Evolutionary conservation across 1,140 invertebrate species (phyloP), one percentile per base, ranked within the genome.

Genomic region (Yoshiicerus persimilis): DNA sequence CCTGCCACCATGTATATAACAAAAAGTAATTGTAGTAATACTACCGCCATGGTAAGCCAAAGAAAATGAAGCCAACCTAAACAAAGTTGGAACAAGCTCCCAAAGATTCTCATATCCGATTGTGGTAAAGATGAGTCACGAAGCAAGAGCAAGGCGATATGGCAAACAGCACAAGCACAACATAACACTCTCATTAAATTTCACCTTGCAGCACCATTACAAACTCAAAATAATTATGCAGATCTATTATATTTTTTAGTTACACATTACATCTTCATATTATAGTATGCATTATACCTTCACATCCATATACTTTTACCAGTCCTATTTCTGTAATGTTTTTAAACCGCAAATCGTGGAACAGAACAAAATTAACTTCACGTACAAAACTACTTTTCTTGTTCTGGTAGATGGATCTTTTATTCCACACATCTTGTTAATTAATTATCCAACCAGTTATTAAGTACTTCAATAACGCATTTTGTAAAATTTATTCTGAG

Each of bases 31-130:
- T 41, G 39, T 4, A 41, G 9, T 11, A 11, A 11, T 41, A 41
- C 39, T 41, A 41, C 3, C 39, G 8, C 39, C 39, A 16, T n/a
- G 6, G 16, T n/a, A 56, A 20, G 47, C 47, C 47, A n/a, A 56
- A 56, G 20, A 56, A 56, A n/a, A 56, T n/a, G 20, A 56, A 56
- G 16, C 20, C 27, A 70, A 27, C 13, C 25, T 30, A 32, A 70
- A 30, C 66, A 5, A 70, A 30, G 27, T 70, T 70, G 10, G 27
- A 30, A 32, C 13, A 30, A 70, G 16, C 27, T 70, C 30, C 64
- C 25, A 80, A 23, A 77, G 75, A 80, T 80, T 80, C 66, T 70
- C 66, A 80, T 80, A 80, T 80, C 75, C 75, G 75, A 80, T 80
- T 80, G 75, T 38, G 20, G 75, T 80, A 36, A 38, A 36, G 75